Evolutionary conservation across 2,113 vertebrate species (phyloP).

Genomic region (Sphyrna mokarran): DNA sequence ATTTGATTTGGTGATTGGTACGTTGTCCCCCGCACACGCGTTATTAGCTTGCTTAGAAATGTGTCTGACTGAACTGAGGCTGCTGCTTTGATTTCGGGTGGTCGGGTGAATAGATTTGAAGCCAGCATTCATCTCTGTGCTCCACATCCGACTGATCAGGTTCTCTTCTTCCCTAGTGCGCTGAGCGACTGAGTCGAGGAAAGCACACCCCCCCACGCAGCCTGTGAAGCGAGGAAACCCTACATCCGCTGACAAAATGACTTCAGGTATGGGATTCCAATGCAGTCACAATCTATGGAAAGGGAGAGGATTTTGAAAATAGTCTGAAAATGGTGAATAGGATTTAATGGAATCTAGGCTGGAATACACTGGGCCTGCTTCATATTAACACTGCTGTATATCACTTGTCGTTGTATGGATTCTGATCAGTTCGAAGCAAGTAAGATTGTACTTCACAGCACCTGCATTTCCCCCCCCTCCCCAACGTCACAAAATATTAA

Average conservation of each 20-base stretch:
- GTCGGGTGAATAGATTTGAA: not conserved
- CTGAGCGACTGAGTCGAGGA: not conserved
- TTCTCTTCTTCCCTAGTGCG: not conserved
- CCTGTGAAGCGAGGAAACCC: not conserved
- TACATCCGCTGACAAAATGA: not conserved
- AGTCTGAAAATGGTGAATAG: not conserved
- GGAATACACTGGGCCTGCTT: not conserved
- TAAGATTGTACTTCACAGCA: not conserved
- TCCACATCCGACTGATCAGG: not conserved
- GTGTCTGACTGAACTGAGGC: not conserved
- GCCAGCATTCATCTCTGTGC: not conserved
- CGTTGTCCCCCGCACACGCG: too few species aligned
- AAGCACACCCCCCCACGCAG: not conserved
- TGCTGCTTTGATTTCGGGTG: not conserved
- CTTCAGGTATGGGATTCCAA: not conserved
- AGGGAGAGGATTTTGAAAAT: not conserved
- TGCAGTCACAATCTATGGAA: not conserved
- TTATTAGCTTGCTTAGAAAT: not conserved
- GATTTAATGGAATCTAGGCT: not conserved
- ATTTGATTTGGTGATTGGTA: not conserved
- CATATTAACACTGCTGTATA: not conserved
- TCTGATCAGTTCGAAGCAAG: not conserved
- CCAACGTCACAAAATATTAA: not conserved
- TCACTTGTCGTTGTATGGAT: not conserved
- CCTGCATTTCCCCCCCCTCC: not conserved